Base-by-base conservation (phyloP, 2,113 vertebrate genomes). In the Arvicanthis niloticus region DNA sequence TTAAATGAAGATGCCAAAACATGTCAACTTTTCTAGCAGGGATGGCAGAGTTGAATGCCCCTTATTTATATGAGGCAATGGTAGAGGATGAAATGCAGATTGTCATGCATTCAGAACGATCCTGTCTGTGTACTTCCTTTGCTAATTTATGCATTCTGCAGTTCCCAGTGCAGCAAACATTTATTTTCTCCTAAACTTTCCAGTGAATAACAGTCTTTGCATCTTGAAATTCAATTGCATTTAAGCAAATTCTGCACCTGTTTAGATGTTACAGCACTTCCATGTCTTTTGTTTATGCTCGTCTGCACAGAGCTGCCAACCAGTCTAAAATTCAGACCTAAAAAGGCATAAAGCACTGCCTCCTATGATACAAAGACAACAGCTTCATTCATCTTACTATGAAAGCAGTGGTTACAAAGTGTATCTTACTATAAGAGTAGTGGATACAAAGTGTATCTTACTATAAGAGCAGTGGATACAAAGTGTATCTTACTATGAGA, bases 1-100 rank as follows among this genome's bases (percentile, higher is more conserved):
- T 87, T 91, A 89, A 91, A 96, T 76, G 77, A 96, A 93, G 91
- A 97, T 0, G 16, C 77, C 76, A 48, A 95, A 95, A 94, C 62
- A 89, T 21, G 92, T 45, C 96, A 91, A 82, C 62, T 60, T 85
- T 80, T 87, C 93, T 68, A 80, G 22, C 91, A 89, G 68, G 87
- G 26, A 68, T 29, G 86, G 82, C 82, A 88, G 92, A 91, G 65
- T 5, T 13, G 73, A 96, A 93, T 73, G 81, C 24, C 91, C 56
- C 70, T 94, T 78, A 68, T 94, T 94, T 88, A 51, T 34, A 21
- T 0, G 1, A 94, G 62, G 85, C 90, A 75, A 56, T 62, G 62
- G 1, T 45, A 72, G 91, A 84, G 22, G 87, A 80, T 70, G 89
- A 88, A 76, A 81, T 45, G 48, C 82, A 84, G 87, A 92, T 76